Conservation (phyloP, 92 coral and sea anemone species). For the Meandrina meandrites region DNA sequence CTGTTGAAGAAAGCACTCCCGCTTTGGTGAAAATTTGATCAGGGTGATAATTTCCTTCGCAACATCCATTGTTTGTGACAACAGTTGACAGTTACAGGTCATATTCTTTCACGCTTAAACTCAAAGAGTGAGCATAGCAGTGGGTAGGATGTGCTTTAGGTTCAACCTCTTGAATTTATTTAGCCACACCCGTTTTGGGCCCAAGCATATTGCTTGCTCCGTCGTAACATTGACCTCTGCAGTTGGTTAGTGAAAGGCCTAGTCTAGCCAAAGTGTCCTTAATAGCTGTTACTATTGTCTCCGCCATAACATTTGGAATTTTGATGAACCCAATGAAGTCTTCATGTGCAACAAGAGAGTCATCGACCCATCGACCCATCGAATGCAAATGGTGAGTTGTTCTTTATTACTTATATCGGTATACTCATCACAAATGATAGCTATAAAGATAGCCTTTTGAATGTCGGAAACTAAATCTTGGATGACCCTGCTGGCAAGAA, state of each 20-base stretch:
- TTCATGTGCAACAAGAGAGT: slow-evolving; percentile 48
- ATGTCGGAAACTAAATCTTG: slow-evolving; percentile 20
- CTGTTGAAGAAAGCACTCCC: slow-evolving; percentile 36
- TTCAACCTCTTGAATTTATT: too few relatives aligned
- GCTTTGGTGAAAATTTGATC: slow-evolving; percentile 54
- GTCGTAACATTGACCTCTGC: slow-evolving; percentile 73
- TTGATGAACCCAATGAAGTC: slow-evolving; percentile 47
- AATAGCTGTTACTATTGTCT: slow-evolving; percentile 59
- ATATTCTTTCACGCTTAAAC: slow-evolving; percentile 65
- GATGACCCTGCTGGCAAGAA: slow-evolving; percentile 44
- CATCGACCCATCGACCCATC: slow-evolving; percentile 60
- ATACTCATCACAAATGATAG: slow-evolving; percentile 37
- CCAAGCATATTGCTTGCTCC: slow-evolving; percentile 82
- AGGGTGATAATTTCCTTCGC: slow-evolving; percentile 39
- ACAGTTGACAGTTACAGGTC: slow-evolving; percentile 27
- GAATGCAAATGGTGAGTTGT: slow-evolving; percentile 38
- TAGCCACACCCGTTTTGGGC: slow-evolving; percentile 53
- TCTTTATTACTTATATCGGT: slow-evolving; percentile 51
- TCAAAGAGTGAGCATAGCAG: slow-evolving; percentile 70
- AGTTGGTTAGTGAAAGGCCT: slow-evolving; percentile 54
- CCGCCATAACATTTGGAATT: slow-evolving; percentile 53
- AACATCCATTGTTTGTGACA: slow-evolving; percentile 36
- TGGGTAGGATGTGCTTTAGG: slow-evolving; percentile 74
- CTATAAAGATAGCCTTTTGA: too few relatives aligned
- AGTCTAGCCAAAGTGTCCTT: slow-evolving; percentile 52